Evolutionary conservation across 2,888 invertebrate genomes (phyloP).

Genomic region (Leptura quadrifasciata): DNA sequence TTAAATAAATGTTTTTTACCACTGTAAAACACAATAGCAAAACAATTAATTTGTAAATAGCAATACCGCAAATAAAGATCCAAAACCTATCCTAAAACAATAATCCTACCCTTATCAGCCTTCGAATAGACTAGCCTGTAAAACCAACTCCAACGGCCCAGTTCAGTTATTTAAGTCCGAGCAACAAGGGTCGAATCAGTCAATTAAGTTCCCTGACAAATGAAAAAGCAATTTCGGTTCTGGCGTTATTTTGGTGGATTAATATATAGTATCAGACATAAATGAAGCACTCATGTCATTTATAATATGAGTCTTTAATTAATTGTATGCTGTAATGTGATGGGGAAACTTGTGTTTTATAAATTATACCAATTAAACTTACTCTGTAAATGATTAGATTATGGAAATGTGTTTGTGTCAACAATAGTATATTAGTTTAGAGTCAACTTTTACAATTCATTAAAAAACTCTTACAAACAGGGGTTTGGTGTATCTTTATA

Average conservation of each 20-base stretch:
- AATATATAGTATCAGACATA: constrained; percentile 3
- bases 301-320: background rate
- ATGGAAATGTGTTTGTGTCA: background rate
- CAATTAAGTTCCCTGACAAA: constrained; percentile 31
- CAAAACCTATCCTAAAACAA: constrained; percentile 37
- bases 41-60: constrained; percentile 36
- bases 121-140: constrained; percentile 31
- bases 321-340: background rate
- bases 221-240: constrained; percentile 23
- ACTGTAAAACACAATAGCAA: constrained; percentile 11
- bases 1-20: too few species aligned
- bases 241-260: constrained; percentile 11
- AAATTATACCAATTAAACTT: background rate
- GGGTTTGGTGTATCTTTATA: too few species aligned
- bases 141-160: constrained; percentile 29
- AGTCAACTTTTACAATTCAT: too few species aligned
- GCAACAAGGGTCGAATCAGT: constrained; percentile 13
- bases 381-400: background rate
- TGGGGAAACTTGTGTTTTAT: background rate
- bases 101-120: constrained; percentile 41
- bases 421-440: too few species aligned
- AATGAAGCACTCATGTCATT: background rate
- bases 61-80: constrained; percentile 36
- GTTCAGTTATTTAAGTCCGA: constrained; percentile 17
- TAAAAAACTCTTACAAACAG: too few species aligned